Conservation (phyloP, 2,797 vertebrate genomes). For the Lerista edwardsae region DNA sequence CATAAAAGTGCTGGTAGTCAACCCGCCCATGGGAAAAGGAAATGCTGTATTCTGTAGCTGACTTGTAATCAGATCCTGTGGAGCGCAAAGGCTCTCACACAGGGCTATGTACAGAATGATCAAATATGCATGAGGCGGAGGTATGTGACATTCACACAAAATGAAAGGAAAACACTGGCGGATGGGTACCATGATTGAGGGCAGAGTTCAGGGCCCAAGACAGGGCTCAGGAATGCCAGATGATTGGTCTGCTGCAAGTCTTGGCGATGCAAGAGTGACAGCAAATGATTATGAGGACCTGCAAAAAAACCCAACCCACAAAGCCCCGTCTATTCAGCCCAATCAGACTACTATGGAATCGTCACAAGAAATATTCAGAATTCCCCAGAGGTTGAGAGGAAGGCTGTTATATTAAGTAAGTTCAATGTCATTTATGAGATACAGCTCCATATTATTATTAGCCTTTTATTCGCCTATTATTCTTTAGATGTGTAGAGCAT, state of each 20-base stretch:
- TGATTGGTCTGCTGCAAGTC: neutral
- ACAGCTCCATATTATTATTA: neutral
- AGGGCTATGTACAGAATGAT: constrained; percentile 21
- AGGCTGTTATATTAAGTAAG: neutral
- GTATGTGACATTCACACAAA: neutral
- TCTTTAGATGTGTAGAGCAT: too few relatives aligned
- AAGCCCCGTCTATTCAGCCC: neutral
- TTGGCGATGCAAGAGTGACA: neutral
- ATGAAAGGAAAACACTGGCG: constrained; percentile 33
- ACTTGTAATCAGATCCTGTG: constrained; percentile 21
- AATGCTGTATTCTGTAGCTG: neutral
- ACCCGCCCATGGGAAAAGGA: constrained; percentile 26
- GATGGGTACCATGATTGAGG: neutral
- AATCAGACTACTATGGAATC: neutral
- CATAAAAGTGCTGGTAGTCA: neutral
- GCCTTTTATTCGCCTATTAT: too few relatives aligned
- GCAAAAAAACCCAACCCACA: neutral
- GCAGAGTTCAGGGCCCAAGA: constrained; percentile 14
- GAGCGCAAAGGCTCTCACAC: neutral
- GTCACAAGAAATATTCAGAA: neutral
- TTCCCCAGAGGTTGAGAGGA: neutral
- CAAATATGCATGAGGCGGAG: constrained; percentile 11
- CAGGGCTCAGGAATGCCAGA: neutral
- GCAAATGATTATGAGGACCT: neutral
- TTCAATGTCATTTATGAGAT: neutral